Evolutionary conservation across 1,140 invertebrate genomes (phyloP), one percentile per base, ranked within the genome.

Genomic region (Hylaeus volcanicus): DNA sequence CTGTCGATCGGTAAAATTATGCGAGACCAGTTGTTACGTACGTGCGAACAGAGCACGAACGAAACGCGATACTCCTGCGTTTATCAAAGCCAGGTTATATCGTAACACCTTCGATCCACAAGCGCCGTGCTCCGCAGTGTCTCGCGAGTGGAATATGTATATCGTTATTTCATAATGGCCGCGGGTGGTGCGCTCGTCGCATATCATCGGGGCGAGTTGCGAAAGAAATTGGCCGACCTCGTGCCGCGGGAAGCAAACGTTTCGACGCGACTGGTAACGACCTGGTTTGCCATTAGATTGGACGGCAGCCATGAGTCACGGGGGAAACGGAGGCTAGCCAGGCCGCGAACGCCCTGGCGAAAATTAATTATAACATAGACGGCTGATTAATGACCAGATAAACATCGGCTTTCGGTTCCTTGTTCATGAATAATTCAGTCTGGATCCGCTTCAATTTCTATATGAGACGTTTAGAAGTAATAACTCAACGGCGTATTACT

Each of bases 181-280:
- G 88, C 80, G 88, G 83, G 78, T 88, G 82, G 77, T 81, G 69
- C 77, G 81, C 74, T 48, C 83, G 72, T 82, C 75, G 86, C 81
- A 78, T 89, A 86, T 87, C 74, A 84, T 89, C 83, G 80, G 69
- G 75, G 78, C 76, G 63, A 64, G 73, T 89, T 89, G 82, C 87
- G 88, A 89, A 89, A 88, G 85, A 74, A 81, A 89, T 88, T 75
- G 86, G 58, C 73, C 82, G 83, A 81, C 87, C 85, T 89, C 85
- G 82, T 69, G 60, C 45, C 64, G 69, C 56, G 66, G 41, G 76
- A 39, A 64, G 81, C 41, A 74, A 86, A 89, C 82, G n/a, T 81
- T 84, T 84, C 85, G 83, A 83, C 85, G 68, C 61, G 15, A 53
- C 65, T 14, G 63, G 48, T 43, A 61, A 80, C 79, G 73, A 68